These are phyloP conservation scores for Cisticola juncidis DNA, from an alignment of 2,113 vertebrate genomes.

Conservation along the genomic window DNA sequence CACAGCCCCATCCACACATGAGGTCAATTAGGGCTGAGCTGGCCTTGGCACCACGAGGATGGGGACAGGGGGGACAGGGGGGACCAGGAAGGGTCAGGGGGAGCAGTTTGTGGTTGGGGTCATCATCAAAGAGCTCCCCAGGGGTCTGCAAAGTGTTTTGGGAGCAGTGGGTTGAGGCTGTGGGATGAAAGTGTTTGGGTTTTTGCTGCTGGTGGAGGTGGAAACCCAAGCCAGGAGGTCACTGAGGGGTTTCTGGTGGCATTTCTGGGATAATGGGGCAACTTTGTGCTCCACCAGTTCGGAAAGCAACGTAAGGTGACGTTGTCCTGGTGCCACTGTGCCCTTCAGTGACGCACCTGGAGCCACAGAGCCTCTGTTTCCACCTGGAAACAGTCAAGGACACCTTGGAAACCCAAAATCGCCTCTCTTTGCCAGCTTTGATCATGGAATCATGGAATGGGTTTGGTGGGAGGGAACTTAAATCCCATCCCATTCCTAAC, in stretches of 20 bases:
- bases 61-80: background rate
- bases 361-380: accelerated
- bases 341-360: no score
- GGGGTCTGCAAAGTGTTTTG: accelerated
- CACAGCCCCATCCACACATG: background rate
- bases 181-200: background rate
- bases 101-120: background rate
- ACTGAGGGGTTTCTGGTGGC: background rate
- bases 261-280: background rate
- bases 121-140: background rate
- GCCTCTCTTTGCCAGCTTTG: background rate
- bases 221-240: background rate
- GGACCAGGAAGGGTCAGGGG: background rate
- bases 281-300: background rate
- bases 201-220: background rate
- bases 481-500: accelerated
- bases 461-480: accelerated
- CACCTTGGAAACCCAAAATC: background rate
- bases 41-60: background rate
- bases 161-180: background rate
- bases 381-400: background rate
- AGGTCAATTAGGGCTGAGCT: background rate
- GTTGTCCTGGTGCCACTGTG: accelerated
- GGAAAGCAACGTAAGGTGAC: accelerated
- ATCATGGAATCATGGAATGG: background rate